Percentiles rank a stretch among this genome's conserved stretches.
phyloP scores from a whole-genome alignment of 2,113 vertebrate genomes.

The Chaenogobius annularis region DNA sequence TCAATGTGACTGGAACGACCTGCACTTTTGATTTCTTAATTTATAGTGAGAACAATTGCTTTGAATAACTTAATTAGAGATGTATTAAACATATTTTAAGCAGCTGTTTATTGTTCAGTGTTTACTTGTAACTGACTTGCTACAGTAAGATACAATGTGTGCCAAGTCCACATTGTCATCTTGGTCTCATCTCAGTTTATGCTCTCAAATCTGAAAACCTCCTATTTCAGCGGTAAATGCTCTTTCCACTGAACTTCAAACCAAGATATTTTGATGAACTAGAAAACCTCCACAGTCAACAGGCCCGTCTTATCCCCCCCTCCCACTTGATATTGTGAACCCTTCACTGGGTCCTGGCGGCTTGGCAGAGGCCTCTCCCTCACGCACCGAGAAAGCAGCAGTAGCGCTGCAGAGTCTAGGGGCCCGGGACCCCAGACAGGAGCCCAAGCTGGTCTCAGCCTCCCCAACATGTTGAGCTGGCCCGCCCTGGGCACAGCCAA shows the following conservation, averaged over 20 bases:
- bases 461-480: slow-evolving; percentile 87
- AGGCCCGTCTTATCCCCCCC: slow-evolving; percentile 33
- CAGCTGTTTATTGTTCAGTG: too few species aligned
- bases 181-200: not conserved
- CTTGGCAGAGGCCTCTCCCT: slow-evolving; percentile 83
- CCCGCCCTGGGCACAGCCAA: slow-evolving; percentile 98
- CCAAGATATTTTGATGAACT: not conserved
- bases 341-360: slow-evolving; percentile 57
- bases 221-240: not conserved
- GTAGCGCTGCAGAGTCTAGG: slow-evolving; percentile 69
- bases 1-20: slow-evolving; percentile 48
- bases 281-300: slow-evolving; percentile 42
- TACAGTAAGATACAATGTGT: not conserved
- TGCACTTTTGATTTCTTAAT: not conserved
- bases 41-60: not conserved
- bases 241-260: not conserved
- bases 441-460: slow-evolving; percentile 90
- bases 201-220: not conserved
- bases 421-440: slow-evolving; percentile 84
- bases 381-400: slow-evolving; percentile 72
- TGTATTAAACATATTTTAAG: too few species aligned
- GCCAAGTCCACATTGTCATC: not conserved
- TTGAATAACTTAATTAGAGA: too few species aligned
- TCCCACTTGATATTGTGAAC: slow-evolving; percentile 17
- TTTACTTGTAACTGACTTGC: not conserved